Base-by-base conservation (phyloP, 2,113 vertebrate genomes). In the Rhinolophus sinicus region DNA sequence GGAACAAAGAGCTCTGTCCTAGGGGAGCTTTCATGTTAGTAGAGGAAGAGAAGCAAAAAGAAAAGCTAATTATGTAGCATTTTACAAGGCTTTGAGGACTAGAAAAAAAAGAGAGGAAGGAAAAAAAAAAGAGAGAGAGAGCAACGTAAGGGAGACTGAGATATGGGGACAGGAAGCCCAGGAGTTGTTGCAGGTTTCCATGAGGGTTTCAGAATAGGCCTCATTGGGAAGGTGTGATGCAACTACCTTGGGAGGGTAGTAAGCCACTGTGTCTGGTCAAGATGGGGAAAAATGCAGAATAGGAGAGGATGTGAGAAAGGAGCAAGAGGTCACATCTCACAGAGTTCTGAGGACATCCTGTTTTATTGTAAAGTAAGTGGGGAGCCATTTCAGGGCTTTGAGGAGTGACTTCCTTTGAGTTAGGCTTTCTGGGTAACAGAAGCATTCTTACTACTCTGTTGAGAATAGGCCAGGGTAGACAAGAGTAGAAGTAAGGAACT, bases 201-300 rank as follows among this genome's bases (percentile, higher is more conserved):
- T 16, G 26, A 84, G 26, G 2, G 3, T 75, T 1, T 81, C 10
- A 35, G 5, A 28, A 65, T 12, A 28, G 30, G 33, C 19, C 19
- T 65, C 52, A 24, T 4, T 30, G 12, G 28, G 18, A 60, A 75
- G 28, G 22, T 70, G 18, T 64, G 8, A 76, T 1, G 7, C 3
- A 16, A 13, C 38, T 50, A 14, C 38, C 24, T 3, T 28, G 18
- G 12, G 28, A 35, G 22, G 10, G 5, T 54, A 75, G 11, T 14
- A 62, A 75, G 21, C 4, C 28, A 70, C 0, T 2, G 12, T 73
- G 10, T 5, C 19, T 58, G 26, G 26, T 30, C 1, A 18, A 14
- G n/a, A 56, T 6, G 1, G 12, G 0, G 47, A 13, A 1, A 54
- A 38, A 26, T n/a, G 14, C 4, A 52, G 14, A 47, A 3, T 15